phyloP scores from a whole-genome alignment of 2,797 vertebrate species.

The Tangara arthus region DNA sequence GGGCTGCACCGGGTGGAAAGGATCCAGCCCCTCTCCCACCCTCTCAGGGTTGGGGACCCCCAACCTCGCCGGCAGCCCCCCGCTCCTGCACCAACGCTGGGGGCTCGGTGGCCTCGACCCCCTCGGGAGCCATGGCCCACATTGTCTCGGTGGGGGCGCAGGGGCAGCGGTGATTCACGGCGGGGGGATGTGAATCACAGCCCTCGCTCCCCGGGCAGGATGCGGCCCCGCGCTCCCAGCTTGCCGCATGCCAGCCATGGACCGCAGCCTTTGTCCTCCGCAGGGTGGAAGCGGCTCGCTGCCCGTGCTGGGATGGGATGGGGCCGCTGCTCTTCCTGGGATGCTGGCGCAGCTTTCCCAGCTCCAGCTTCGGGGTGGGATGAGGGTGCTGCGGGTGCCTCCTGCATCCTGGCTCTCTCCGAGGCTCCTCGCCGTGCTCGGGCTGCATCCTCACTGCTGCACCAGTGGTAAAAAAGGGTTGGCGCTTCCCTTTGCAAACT shows the following conservation, averaged over 20 bases:
- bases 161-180: slow-evolving; percentile 26
- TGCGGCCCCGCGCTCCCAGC: slow-evolving; percentile 5
- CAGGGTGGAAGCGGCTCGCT: slow-evolving; percentile 3
- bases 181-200: slow-evolving; percentile 30
- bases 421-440: fast-evolving
- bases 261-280: slow-evolving; percentile 54
- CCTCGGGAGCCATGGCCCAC: neutral
- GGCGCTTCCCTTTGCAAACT: neutral
- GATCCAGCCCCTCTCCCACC: neutral
- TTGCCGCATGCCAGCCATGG: neutral
- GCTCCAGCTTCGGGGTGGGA: neutral
- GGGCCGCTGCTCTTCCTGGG: neutral
- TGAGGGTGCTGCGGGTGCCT: neutral
- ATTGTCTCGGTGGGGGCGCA: neutral
- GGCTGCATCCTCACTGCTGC: neutral
- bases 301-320: neutral
- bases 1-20: neutral
- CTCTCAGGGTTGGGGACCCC: neutral
- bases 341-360: neutral
- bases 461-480: neutral
- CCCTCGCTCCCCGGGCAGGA: slow-evolving; percentile 14
- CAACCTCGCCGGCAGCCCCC: neutral
- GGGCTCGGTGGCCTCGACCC: neutral
- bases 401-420: neutral
- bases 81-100: neutral